Base-by-base conservation (phyloP, 2,888 invertebrate genomes). In the Erebia aethiops region DNA sequence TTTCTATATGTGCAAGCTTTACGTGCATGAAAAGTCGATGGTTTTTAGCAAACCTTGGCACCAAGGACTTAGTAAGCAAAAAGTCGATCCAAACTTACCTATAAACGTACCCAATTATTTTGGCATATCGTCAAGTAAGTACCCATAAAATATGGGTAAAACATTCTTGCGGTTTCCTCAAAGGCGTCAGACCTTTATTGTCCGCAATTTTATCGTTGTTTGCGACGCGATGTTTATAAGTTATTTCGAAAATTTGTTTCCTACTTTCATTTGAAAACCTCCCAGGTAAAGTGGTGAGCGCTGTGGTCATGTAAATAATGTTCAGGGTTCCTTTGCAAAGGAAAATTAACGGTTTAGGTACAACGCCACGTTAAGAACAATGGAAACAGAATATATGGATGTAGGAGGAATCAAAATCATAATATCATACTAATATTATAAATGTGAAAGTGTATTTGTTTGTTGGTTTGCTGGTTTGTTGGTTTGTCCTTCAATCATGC, bases 1-100 rank as follows among this genome's bases (percentile, higher is more conserved):
- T 16, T 43, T 61, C 43, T 61, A 61, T 18, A 18, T 46, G 43
- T 18, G 5, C 16, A 61, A 1, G 1, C 26, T 14, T 58, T 88
- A 88, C 91, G 84, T 87, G 87, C 79, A 81, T 85, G 86, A 88
- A 89, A 91, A 89, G 83, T 80, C 84, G 87, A 86, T 90, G 89
- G 84, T 84, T 81, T 81, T 82, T 78, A 78, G 76, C 75, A 79
- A 82, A 88, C 91, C 91, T 92, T 90, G 87, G 80, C 72, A 72
- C 78, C 84, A 85, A 81, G 86, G 87, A 90, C 89, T 87, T 86
- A 75, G 71, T 79, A 77, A 69, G 80, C 79, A 85, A 89, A 90
- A 90, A 91, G 86, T 87, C 86, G 86, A 84, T 80, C 81, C 76
- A 79, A 86, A 81, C 82, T 14, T 57, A 79, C 80, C 79, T 79